Conservation (phyloP, 2,797 vertebrate genomes). For the Sitta carolinensis region DNA sequence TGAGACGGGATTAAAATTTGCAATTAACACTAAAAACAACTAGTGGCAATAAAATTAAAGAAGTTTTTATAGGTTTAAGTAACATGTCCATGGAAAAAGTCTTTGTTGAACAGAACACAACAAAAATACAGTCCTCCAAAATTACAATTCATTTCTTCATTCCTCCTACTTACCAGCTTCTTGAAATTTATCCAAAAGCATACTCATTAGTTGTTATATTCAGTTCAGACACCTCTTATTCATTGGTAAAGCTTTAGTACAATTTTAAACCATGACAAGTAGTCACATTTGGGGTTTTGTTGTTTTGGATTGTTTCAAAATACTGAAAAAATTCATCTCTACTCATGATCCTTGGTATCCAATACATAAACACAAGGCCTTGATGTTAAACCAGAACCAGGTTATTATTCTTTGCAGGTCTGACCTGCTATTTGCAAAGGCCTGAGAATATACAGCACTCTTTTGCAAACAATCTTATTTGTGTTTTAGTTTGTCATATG, state of each 20-base stretch:
- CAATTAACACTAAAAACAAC: background rate
- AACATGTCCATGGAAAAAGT: background rate
- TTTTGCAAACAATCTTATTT: background rate
- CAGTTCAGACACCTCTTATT: background rate
- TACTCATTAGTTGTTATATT: background rate
- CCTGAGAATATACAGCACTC: background rate
- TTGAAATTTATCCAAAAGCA: background rate
- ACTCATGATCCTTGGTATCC: background rate
- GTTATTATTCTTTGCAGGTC: background rate
- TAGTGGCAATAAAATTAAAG: background rate
- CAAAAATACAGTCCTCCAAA: background rate
- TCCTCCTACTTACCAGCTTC: conserved; percentile 39
- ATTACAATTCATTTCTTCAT: background rate
- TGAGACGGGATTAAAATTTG: conserved; percentile 36
- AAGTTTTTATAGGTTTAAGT: background rate
- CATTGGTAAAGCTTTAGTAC: background rate
- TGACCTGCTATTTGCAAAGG: background rate
- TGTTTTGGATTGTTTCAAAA: background rate
- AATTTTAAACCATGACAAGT: background rate
- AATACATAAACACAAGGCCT: background rate
- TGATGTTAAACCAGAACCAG: conserved; percentile 12
- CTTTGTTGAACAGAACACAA: background rate
- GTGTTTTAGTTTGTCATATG: background rate
- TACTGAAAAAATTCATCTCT: background rate
- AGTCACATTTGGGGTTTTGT: background rate